Conservation (phyloP, 2,888 invertebrate genomes). For the Amorpha juglandis region DNA sequence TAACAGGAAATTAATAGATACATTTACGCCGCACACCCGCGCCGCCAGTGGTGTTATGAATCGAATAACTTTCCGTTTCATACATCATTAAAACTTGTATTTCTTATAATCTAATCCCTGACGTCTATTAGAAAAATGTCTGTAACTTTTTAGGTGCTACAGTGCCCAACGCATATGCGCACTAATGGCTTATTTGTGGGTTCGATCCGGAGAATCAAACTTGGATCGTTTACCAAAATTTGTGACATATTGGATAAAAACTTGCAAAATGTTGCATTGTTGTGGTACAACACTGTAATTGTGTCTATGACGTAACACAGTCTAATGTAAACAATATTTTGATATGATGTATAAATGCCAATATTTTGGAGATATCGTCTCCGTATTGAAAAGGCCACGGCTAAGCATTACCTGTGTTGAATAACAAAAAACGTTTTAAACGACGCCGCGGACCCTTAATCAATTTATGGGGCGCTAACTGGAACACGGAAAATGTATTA, state of each 20-base stretch:
- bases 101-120: background rate
- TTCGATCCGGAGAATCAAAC: too few relatives aligned
- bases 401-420: constrained; percentile 66
- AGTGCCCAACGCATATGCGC: too few relatives aligned
- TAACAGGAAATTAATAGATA: constrained; percentile 74
- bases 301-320: background rate
- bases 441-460: constrained; percentile 78
- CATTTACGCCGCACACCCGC: constrained; percentile 37
- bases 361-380: constrained; percentile 37
- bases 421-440: constrained; percentile 73
- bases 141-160: too few relatives aligned
- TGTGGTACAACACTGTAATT: background rate
- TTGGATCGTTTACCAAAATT: too few relatives aligned
- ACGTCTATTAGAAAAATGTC: too few relatives aligned
- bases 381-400: constrained; percentile 50
- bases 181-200: too few relatives aligned
- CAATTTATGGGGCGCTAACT: constrained; percentile 84
- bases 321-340: constrained; percentile 10
- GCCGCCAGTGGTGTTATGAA: background rate
- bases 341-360: constrained; percentile 33
- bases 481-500: constrained; percentile 84
- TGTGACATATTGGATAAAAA: too few relatives aligned
- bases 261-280: too few relatives aligned
- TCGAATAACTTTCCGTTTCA: background rate
- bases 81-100: background rate